Evolutionary conservation across 2,888 invertebrate species (phyloP).

Genomic region (Cancer borealis): DNA sequence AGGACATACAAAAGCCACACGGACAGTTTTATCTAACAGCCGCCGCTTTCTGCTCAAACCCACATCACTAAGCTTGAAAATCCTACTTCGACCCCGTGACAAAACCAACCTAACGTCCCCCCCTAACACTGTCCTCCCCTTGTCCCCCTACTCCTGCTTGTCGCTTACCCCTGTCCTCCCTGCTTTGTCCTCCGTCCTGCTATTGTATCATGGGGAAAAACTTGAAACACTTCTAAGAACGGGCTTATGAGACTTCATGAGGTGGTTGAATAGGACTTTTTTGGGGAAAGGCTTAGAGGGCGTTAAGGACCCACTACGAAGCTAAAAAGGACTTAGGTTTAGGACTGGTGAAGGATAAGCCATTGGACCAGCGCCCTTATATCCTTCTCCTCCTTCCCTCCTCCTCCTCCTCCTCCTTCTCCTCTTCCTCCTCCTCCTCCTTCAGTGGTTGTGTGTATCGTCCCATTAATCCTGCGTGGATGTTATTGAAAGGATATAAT

Average conservation of each 20-base stretch:
- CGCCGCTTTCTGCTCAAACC: background rate
- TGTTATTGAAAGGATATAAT: conserved; percentile 60
- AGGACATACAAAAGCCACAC: conserved; percentile 1
- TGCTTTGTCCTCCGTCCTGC: background rate
- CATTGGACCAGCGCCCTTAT: background rate
- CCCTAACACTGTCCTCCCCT: background rate
- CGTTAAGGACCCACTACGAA: background rate
- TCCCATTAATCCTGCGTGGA: conserved; percentile 56
- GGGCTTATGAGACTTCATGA: conserved; percentile 57
- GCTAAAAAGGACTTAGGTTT: background rate
- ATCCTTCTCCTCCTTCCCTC: background rate
- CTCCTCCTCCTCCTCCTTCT: background rate
- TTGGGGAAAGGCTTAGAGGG: background rate
- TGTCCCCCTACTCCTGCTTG: background rate
- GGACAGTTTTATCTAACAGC: background rate
- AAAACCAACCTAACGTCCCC: background rate
- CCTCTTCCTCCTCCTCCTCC: background rate
- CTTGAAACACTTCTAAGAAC: conserved; percentile 43
- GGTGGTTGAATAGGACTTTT: conserved; percentile 48
- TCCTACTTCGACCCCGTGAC: background rate
- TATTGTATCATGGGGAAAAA: conserved; percentile 35
- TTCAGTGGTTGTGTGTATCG: conserved; percentile 37
- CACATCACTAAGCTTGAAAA: background rate
- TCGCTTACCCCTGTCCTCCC: background rate
- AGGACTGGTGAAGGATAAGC: background rate